Percentiles rank a stretch among this genome's conserved stretches.
These are phyloP conservation scores for Spondyliosoma cantharus DNA, from an alignment of 2,797 vertebrate species.

Conservation along the genomic window DNA sequence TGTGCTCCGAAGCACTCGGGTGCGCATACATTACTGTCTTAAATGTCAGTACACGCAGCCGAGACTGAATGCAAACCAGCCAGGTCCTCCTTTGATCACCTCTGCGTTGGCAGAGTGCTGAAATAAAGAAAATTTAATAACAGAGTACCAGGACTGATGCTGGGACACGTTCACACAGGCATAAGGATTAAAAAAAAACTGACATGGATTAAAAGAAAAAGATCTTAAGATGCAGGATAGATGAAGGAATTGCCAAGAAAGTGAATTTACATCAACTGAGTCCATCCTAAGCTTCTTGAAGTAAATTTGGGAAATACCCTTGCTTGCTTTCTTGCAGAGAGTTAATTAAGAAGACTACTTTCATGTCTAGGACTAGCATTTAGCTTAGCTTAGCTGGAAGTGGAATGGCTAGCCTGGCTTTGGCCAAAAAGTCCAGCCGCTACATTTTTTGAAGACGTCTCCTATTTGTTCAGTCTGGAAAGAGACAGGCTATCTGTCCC, in stretches of 20 bases:
- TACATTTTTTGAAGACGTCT: no score
- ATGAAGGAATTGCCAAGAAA: constrained; percentile 42
- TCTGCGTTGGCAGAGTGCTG: constrained; percentile 64
- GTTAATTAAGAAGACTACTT: not conserved
- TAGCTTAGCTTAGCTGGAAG: not conserved
- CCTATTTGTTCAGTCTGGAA: no score
- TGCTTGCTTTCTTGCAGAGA: not conserved
- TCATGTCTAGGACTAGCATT: not conserved
- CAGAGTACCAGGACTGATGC: constrained; percentile 60
- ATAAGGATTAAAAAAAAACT: constrained; percentile 42
- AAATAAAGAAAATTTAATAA: constrained; percentile 81
- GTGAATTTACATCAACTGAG: constrained; percentile 3
- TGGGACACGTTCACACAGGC: constrained; percentile 67
- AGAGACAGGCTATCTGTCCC: no score
- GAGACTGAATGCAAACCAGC: constrained; percentile 68
- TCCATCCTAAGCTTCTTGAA: not conserved
- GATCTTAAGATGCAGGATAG: constrained; percentile 41
- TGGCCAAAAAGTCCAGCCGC: not conserved
- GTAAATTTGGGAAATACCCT: not conserved
- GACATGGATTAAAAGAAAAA: constrained; percentile 26
- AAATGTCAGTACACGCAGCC: constrained; percentile 69
- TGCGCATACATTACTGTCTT: constrained; percentile 67
- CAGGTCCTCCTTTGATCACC: constrained; percentile 77
- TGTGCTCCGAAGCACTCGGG: constrained; percentile 65
- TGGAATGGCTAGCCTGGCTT: not conserved